Evolutionary conservation across 2,113 vertebrate genomes (phyloP), one percentile per base, ranked within the genome.

Genomic region (Elaphurus davidianus): DNA sequence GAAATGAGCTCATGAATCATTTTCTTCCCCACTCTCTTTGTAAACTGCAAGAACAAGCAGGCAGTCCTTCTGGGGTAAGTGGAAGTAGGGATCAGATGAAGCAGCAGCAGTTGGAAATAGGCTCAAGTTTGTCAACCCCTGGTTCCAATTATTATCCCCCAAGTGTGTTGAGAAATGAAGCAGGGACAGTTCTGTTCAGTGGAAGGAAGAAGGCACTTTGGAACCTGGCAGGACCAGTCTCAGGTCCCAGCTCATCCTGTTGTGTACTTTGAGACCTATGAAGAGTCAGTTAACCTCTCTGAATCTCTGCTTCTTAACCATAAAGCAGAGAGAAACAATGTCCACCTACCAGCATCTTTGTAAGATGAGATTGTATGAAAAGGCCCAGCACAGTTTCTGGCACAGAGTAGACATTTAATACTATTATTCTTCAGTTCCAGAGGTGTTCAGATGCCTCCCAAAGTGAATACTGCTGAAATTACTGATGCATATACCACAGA

Each of bases 1-100:
- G 62, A 97, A 87, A 82, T 97, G 67, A 98, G 43, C 92, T 86
- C 76, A 36, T 95, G 92, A 57, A n/a, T 93, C 82, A 40, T 78
- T 94, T 95, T 50, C 62, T 50, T 86, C 74, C 55, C 85, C 4
- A 19, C 27, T 50, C n/a, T 52, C 40, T 33, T 91, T 54, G 14
- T 67, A 86, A 97, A 92, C 60, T 57, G 5, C 89, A 60, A 83
- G 71, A 60, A 9, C 27, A 47, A 89, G 45, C 90, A 19, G 10
- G 7, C 8, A 45, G 13, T 23, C n/a, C 36, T 17, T 78, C 92
- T 40, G 10, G 25, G 16, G 1, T 10, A 36, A 74, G 52, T 47
- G 15, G 23, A 89, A 74, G 45, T 36, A 43, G 17, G 79, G 28
- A 25, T 90, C 55, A 30, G 5, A 14, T 54, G 30, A 33, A 55